A percentile compares a stretch with the other conserved stretches of the same genome.
These are phyloP conservation scores for Diplogasteroides magnus DNA, from an alignment of 1,140 invertebrate species.

Conservation along the genomic window DNA sequence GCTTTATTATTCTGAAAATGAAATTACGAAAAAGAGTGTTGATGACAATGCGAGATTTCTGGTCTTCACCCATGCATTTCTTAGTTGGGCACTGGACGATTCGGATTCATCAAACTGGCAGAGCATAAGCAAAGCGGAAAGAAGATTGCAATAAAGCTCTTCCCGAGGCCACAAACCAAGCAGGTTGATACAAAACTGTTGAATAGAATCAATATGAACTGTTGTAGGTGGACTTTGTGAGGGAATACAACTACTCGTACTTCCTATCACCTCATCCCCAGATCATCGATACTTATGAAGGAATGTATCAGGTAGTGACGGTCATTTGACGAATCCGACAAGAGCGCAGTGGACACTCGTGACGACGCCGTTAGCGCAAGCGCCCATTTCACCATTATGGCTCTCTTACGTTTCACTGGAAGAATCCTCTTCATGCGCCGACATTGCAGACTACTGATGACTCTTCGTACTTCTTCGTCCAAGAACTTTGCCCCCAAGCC, in stretches of 20 bases:
- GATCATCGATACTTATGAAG: slow-evolving; percentile 60
- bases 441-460: slow-evolving; percentile 55
- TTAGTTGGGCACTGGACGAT: slow-evolving; percentile 47
- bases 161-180: slow-evolving; percentile 45
- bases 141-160: slow-evolving; percentile 48
- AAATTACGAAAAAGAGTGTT: too few relatives aligned
- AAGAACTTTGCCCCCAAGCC: slow-evolving; percentile 52
- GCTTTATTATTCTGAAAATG: too few relatives aligned
- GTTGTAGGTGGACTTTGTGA: slow-evolving; percentile 58
- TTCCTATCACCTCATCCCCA: slow-evolving; percentile 62
- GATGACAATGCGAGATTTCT: too few relatives aligned
- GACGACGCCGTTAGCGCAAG: too few relatives aligned
- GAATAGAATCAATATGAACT: neutral
- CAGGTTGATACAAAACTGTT: slow-evolving; percentile 25
- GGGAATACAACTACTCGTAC: slow-evolving; percentile 64
- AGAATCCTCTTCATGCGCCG: neutral
- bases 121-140: slow-evolving; percentile 45
- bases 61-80: too few relatives aligned
- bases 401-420: slow-evolving; percentile 51
- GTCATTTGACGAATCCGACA: too few relatives aligned
- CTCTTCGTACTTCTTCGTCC: slow-evolving; percentile 49
- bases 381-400: too few relatives aligned
- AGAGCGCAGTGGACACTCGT: too few relatives aligned
- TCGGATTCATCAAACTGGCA: slow-evolving; percentile 48
- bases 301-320: slow-evolving; percentile 57